These are phyloP conservation scores for Lutraria lutraria DNA, from an alignment of 2,888 invertebrate species.

Conservation along the genomic window DNA sequence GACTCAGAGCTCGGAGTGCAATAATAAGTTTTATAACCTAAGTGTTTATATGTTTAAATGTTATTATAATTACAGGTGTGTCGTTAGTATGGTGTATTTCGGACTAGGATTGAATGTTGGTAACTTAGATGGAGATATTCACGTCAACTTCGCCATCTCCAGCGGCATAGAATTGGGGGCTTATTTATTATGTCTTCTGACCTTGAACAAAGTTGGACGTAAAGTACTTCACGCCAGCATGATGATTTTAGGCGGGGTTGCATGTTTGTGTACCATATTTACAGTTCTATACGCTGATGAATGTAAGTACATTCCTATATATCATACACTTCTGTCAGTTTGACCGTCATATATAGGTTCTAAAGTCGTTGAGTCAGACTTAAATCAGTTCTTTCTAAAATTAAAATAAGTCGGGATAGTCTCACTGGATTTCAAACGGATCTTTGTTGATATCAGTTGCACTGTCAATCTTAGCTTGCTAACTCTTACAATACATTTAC, in stretches of 20 bases:
- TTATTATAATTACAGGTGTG: slow-evolving; percentile 70
- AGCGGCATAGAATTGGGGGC: slow-evolving; percentile 77
- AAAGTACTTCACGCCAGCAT: slow-evolving; percentile 71
- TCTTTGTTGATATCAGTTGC: too few species aligned
- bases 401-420: too few species aligned
- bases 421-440: too few species aligned
- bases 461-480: too few species aligned
- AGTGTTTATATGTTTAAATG: too few species aligned
- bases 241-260: slow-evolving; percentile 74
- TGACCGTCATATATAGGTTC: too few species aligned
- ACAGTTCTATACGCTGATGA: slow-evolving; percentile 52
- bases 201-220: slow-evolving; percentile 77
- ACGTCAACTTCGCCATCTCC: slow-evolving; percentile 80
- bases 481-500: too few species aligned
- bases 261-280: slow-evolving; percentile 73
- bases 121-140: slow-evolving; percentile 78
- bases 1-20: too few species aligned
- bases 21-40: too few species aligned
- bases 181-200: slow-evolving; percentile 74
- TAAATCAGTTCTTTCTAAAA: too few species aligned
- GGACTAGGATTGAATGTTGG: slow-evolving; percentile 79
- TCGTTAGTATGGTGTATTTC: slow-evolving; percentile 80
- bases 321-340: not conserved
- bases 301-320: slow-evolving; percentile 32
- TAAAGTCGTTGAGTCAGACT: too few species aligned